phyloP scores from a whole-genome alignment of 2,113 vertebrate species.

The Brienomyrus longianalis region DNA sequence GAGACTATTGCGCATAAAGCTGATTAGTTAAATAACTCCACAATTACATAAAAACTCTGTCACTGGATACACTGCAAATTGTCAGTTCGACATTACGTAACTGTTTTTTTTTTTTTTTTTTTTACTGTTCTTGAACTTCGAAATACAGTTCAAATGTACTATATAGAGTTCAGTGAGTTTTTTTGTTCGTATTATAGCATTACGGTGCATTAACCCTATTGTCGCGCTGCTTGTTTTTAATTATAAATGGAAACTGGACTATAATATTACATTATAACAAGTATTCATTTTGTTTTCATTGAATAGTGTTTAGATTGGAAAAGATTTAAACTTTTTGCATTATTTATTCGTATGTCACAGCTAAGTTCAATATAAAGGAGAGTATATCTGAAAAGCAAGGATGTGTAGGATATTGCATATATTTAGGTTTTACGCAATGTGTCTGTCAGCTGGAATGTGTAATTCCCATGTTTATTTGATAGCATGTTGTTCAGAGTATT shows the following conservation, averaged over 20 bases:
- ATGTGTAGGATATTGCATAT: not conserved
- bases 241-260: not conserved
- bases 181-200: not conserved
- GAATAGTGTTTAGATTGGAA: not conserved
- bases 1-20: slow-evolving; percentile 11
- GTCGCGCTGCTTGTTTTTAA: not conserved
- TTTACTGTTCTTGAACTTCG: not conserved
- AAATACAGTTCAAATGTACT: not conserved
- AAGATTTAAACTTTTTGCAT: not conserved
- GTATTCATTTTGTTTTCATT: not conserved
- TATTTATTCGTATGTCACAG: not conserved
- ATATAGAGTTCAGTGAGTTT: not conserved
- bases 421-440: not conserved
- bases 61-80: not conserved
- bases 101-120: not conserved
- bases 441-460: not conserved
- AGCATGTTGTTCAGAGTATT: not conserved
- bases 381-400: not conserved
- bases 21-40: not conserved
- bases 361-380: not conserved
- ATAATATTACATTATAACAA: not conserved
- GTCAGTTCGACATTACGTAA: not conserved
- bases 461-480: not conserved
- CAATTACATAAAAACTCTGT: not conserved
- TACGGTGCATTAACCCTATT: not conserved